phyloP scores from a whole-genome alignment of 2,797 vertebrate species.

The Sandelia bainsii region DNA sequence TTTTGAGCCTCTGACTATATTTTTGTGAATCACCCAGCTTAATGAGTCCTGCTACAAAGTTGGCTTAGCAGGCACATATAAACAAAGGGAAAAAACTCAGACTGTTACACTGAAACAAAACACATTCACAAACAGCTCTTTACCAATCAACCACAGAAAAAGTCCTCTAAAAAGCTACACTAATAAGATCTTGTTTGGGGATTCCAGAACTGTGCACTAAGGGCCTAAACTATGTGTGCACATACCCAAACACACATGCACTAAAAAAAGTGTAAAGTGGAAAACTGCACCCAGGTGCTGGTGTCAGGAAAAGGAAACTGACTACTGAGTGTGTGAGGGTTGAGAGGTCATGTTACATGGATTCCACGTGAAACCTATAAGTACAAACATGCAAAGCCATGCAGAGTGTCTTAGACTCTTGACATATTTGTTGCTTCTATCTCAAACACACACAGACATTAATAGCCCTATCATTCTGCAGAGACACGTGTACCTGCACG shows the following conservation, averaged over 20 bases:
- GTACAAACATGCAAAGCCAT: conserved; percentile 24
- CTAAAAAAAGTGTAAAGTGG: conserved; percentile 51
- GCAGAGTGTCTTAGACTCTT: not conserved
- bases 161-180: conserved; percentile 18
- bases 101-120: not conserved
- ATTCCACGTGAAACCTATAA: conserved; percentile 49
- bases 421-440: conserved; percentile 19
- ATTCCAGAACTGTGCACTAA: conserved; percentile 33
- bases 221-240: conserved; percentile 21
- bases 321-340: conserved; percentile 57
- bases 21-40: too few species aligned
- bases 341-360: conserved; percentile 62
- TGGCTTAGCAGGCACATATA: too few species aligned
- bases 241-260: conserved; percentile 12
- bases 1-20: too few species aligned
- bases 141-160: not conserved
- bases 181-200: conserved; percentile 41
- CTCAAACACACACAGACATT: conserved; percentile 10
- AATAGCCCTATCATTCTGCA: conserved; percentile 4
- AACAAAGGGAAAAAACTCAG: too few species aligned
- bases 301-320: conserved; percentile 65
- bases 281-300: conserved; percentile 77
- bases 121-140: conserved; percentile 8
- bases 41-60: too few species aligned
- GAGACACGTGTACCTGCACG: not conserved